Conservation (phyloP, 2,797 vertebrate genomes). For the Halcyon badia region DNA sequence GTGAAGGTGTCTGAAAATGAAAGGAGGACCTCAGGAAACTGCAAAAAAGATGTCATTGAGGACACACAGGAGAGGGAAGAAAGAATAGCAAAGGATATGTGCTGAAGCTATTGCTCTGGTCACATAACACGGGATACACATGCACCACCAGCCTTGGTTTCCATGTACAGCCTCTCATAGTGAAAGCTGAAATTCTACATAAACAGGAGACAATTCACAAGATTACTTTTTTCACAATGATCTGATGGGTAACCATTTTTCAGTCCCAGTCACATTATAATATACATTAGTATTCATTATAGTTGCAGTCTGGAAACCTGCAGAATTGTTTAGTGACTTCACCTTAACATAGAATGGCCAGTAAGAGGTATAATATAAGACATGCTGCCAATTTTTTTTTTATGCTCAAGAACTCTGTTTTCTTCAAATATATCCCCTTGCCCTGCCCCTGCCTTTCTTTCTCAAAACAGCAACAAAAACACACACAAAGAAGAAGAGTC, state of each 20-base stretch:
- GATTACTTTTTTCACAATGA: neutral
- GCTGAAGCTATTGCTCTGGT: neutral
- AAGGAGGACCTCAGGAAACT: slow-evolving; percentile 1
- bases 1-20: slow-evolving; percentile 14
- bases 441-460: fast-evolving
- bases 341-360: neutral
- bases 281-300: neutral
- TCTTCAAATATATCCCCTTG: neutral
- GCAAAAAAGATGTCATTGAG: neutral
- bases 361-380: neutral
- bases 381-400: neutral
- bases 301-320: neutral
- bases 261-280: neutral
- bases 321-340: neutral
- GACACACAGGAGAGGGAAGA: neutral
- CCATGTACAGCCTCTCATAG: neutral
- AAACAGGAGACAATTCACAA: neutral
- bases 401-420: neutral
- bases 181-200: neutral
- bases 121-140: neutral
- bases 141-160: neutral
- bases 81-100: neutral
- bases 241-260: neutral
- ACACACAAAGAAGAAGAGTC: neutral
- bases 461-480: neutral